A percentile compares a stretch with the other conserved stretches of the same genome.
These are phyloP conservation scores for Nannobrachium achirus DNA, from an alignment of 2,113 vertebrate genomes.

Conservation along the genomic window DNA sequence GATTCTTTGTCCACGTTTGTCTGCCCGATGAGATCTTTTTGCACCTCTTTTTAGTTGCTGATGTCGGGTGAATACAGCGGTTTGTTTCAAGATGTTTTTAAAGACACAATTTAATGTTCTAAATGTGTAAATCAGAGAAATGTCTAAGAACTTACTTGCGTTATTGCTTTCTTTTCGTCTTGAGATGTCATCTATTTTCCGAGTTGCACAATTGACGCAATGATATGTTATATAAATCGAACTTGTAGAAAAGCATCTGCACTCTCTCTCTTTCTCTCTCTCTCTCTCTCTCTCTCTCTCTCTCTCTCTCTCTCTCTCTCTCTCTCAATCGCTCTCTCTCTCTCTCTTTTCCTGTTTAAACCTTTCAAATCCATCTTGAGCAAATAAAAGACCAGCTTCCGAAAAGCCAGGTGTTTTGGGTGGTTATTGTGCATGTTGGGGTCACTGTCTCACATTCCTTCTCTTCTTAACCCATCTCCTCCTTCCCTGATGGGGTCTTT, in stretches of 20 bases:
- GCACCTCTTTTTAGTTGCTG: conserved; percentile 55
- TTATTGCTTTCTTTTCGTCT: conserved; percentile 59
- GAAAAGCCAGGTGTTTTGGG: conserved; percentile 47
- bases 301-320: neutral
- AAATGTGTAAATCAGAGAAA: conserved; percentile 29
- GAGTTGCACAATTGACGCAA: conserved; percentile 62
- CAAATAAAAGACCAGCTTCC: conserved; percentile 80
- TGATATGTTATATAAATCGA: conserved; percentile 46
- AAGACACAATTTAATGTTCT: conserved; percentile 42
- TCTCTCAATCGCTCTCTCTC: neutral
- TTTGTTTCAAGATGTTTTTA: conserved; percentile 56
- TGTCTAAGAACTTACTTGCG: conserved; percentile 31
- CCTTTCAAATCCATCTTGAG: conserved; percentile 65
- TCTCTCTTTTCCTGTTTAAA: conserved; percentile 11
- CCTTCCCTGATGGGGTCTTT: conserved; percentile 6
- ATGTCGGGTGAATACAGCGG: conserved; percentile 24
- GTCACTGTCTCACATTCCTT: conserved; percentile 28
- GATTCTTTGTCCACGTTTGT: conserved; percentile 35
- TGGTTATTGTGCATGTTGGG: conserved; percentile 33
- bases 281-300: conserved; percentile 56
- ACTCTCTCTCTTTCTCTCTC: conserved; percentile 59
- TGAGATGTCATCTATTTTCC: conserved; percentile 38
- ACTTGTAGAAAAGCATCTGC: conserved; percentile 42
- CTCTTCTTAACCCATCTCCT: conserved; percentile 25
- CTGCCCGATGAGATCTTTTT: conserved; percentile 48